phyloP scores from a whole-genome alignment of 2,113 vertebrate genomes.

The Tamias sibiricus region DNA sequence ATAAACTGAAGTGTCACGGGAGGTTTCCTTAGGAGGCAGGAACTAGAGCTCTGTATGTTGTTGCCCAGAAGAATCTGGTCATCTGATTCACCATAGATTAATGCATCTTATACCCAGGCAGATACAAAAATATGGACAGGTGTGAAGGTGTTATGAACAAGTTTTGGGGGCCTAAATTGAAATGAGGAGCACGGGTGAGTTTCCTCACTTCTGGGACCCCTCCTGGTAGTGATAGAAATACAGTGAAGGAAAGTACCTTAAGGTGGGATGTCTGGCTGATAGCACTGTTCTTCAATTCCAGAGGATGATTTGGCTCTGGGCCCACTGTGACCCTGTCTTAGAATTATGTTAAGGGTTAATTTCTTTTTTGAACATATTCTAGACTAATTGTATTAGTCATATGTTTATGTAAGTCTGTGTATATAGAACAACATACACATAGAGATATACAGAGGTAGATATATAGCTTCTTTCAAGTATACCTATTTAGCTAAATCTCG shows the following conservation, averaged over 20 bases:
- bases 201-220: background rate
- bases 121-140: background rate
- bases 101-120: background rate
- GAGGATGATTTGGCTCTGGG: background rate
- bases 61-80: background rate
- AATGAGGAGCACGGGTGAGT: background rate
- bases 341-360: background rate
- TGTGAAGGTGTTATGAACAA: background rate
- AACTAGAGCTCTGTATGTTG: background rate
- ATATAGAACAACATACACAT: background rate
- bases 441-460: background rate
- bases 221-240: background rate
- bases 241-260: fast-evolving
- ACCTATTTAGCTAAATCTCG: background rate
- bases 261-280: background rate
- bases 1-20: fast-evolving
- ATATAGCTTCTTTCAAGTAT: background rate
- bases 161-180: background rate
- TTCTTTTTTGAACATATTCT: background rate
- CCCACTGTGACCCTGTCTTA: background rate
- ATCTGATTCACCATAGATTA: background rate
- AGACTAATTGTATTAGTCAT: background rate
- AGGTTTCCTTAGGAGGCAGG: background rate
- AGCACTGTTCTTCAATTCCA: background rate
- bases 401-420: background rate